A percentile compares a stretch with the other conserved stretches of the same genome.
Evolutionary conservation across 2,888 invertebrate genomes (phyloP).

Genomic region (Cactoblastis cactorum): DNA sequence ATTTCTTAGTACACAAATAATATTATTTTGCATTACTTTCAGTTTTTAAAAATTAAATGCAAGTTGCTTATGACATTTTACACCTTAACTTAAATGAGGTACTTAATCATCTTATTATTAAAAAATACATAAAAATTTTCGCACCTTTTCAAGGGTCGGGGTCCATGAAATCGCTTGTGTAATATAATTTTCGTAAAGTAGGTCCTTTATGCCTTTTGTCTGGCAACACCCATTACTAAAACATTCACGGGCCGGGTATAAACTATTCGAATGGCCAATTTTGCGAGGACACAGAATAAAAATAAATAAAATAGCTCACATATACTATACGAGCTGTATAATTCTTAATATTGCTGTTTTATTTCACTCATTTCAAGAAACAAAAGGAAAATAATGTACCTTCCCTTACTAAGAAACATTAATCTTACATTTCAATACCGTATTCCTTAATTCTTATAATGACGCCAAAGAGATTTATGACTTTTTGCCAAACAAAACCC

Average conservation of each 20-base stretch:
- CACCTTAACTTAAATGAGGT: too few relatives aligned
- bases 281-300: not conserved
- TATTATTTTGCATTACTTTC: too few relatives aligned
- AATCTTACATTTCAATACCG: not conserved
- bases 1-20: too few relatives aligned
- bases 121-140: not conserved
- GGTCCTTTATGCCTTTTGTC: not conserved
- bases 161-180: not conserved
- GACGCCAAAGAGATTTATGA: not conserved
- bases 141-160: not conserved
- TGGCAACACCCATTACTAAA: conserved; percentile 3
- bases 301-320: conserved; percentile 4
- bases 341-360: not conserved
- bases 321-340: not conserved
- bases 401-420: not conserved
- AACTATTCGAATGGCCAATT: conserved; percentile 4
- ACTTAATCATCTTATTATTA: not conserved
- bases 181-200: not conserved
- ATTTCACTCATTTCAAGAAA: not conserved
- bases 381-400: not conserved
- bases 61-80: too few relatives aligned
- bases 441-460: not conserved
- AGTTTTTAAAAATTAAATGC: too few relatives aligned
- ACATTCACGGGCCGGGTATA: not conserved
- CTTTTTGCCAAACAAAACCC: not conserved